Base-by-base conservation (phyloP, 2,888 invertebrate genomes). In the Horisme vitalbata region DNA sequence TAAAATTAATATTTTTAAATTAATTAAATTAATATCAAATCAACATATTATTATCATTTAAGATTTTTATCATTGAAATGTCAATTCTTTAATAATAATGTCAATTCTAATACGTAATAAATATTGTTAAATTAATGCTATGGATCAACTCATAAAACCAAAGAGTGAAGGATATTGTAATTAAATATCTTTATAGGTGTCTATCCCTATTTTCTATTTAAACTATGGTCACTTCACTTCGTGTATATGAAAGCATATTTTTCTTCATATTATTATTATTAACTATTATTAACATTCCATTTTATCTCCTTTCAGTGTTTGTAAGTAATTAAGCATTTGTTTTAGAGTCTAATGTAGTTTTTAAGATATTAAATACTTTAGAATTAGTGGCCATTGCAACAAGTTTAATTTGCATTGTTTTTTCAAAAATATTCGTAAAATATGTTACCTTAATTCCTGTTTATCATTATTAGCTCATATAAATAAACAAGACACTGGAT, bases 121-220 rank as follows among this genome's bases (percentile, higher is more conserved):
- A 35, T 41, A 49, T 52, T 57, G 52, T 57, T 59, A 57, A 52
- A 52, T 43, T 50, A 38, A 50, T 48, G 39, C 45, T 54, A 48
- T 47, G 48, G 41, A 49, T 43, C 37, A 57, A 66, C 61, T 77
- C 76, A 71, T 69, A 69, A 48, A 60, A 71, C 63, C 56, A 57
- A 61, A 57, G 55, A 66, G 61, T 65, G 59, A 50, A 58, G 59
- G 53, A 58, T 57, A 65, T 65, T 67, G 57, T 44, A 53, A 53
- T 52, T 44, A 50, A 65, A 60, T 63, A 68, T 63, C 66, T 61
- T 68, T 63, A 65, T 75, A 74, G 65, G 66, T 75, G 73, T 71
- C 64, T 75, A 71, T 81, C 75, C 75, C 68, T 60, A 69, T 79
- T 83, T 81, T 57, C 77, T 74, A 78, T 66, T 63, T 67, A 71